These are phyloP conservation scores for Colaptes auratus DNA, from an alignment of 2,113 vertebrate species.

Conservation along the genomic window DNA sequence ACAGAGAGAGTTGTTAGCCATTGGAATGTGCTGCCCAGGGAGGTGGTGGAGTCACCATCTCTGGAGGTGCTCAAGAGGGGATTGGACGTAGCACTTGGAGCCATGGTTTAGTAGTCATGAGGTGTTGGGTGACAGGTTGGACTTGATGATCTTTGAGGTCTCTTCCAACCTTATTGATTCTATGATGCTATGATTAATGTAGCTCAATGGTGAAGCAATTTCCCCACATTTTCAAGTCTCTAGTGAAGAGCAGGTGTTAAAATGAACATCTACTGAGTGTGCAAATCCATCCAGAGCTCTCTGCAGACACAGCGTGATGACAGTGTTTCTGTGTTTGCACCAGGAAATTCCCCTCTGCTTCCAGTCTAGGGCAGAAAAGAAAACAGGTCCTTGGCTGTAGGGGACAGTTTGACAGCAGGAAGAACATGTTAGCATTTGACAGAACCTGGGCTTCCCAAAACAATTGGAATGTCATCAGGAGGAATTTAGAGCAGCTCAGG, in stretches of 20 bases:
- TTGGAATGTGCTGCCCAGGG: too few relatives aligned
- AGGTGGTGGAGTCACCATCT: too few relatives aligned
- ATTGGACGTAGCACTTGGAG: too few relatives aligned
- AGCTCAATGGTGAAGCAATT: neutral
- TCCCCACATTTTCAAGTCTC: neutral
- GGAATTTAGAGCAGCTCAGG: conserved; percentile 9
- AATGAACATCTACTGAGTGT: neutral
- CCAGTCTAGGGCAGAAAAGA: neutral
- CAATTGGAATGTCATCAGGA: neutral
- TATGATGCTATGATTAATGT: neutral
- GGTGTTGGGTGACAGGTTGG: too few relatives aligned
- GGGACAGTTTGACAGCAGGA: neutral
- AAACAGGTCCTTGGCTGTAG: neutral
- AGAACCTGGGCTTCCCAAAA: neutral
- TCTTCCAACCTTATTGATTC: too few relatives aligned
- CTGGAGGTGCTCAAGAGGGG: too few relatives aligned
- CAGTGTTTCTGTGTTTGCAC: conserved; percentile 28
- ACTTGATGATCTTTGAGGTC: too few relatives aligned
- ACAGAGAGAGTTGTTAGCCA: too few relatives aligned
- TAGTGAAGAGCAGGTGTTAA: neutral
- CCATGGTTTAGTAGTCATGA: too few relatives aligned
- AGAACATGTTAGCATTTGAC: neutral
- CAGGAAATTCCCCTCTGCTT: neutral
- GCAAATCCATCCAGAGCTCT: neutral
- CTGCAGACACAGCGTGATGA: neutral